Percentiles rank a stretch among this genome's conserved stretches.
These are phyloP conservation scores for Hemicrepidius hirtus DNA, from an alignment of 2,888 invertebrate species.

Conservation along the genomic window DNA sequence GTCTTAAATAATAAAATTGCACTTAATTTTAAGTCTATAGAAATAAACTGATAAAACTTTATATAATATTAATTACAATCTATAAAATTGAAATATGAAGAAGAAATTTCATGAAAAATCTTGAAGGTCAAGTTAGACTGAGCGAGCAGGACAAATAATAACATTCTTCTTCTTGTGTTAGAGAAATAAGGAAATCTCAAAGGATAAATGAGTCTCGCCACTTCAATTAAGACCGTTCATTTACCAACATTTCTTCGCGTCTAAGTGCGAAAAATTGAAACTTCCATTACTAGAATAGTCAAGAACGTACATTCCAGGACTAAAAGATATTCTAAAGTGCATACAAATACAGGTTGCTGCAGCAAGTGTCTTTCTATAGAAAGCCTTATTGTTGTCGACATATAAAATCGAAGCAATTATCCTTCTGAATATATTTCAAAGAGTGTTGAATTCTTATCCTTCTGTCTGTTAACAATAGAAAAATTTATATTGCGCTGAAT, in stretches of 20 bases:
- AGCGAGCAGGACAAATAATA: background rate
- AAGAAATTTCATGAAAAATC: too few species aligned
- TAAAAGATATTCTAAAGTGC: conserved; percentile 7
- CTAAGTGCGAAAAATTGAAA: conserved; percentile 29
- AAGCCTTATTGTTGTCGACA: conserved; percentile 1
- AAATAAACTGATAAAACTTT: too few species aligned
- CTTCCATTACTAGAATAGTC: conserved; percentile 21
- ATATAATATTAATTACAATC: too few species aligned
- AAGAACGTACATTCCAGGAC: conserved; percentile 1
- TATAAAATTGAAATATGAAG: too few species aligned
- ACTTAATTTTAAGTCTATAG: too few species aligned
- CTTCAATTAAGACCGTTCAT: conserved; percentile 19
- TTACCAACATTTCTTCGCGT: conserved; percentile 1
- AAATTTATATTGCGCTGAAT: background rate
- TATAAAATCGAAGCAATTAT: conserved; percentile 8
- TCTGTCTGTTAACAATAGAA: background rate
- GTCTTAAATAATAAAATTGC: too few species aligned
- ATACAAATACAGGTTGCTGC: background rate
- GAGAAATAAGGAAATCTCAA: conserved; percentile 16
- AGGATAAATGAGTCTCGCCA: conserved; percentile 25
- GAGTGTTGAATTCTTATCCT: background rate
- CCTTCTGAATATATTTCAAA: background rate
- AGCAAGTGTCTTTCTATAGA: background rate
- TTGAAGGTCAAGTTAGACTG: background rate
- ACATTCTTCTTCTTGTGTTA: background rate